Evolutionary conservation across 2,888 invertebrate genomes (phyloP), one percentile per base, ranked within the genome.

Genomic region (Melangyna quadrimaculata): DNA sequence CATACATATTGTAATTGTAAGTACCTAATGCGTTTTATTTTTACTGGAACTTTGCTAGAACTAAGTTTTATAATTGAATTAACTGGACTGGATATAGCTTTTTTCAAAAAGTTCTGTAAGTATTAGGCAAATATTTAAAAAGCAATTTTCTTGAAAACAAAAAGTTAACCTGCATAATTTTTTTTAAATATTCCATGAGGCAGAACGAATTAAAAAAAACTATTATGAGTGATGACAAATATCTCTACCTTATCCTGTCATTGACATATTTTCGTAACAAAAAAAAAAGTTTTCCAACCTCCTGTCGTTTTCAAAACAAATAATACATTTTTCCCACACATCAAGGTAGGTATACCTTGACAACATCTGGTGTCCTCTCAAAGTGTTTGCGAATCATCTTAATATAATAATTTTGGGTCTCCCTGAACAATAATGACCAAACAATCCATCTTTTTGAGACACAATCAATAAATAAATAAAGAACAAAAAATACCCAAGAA

Each of bases 381-480:
- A 35, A 51, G 9, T 51, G 67, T 67, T 67, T 51, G 51, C 1
- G 22, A 67, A 67, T 67, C 51, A 67, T 67, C 45, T 65, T 14
- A 43, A 63, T 63, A 45, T 63, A 63, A 67, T 48, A 63, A 67
- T 48, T 48, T 48, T 9, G 51, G 51, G n/a, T 51, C 24, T 51
- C 51, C 51, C 35, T 32, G 32, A 32, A 51, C 67, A 43, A 65
- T 65, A 74, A 74, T 43, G 27, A 73, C 40, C 48, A 37, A 75
- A 35, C 70, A 63, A 77, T 81, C 70, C 55, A 81, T 81, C 81
- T 71, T 77, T 45, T 14, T 40, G 29, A 59, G 70, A 59, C 14
- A 65, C 57, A 48, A 72, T 72, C 63, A 22, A 22, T 37, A 67
- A 57, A 75, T 67, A 48, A 45, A 37, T n/a, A 65, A 43, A 51